Conservation (phyloP, 2,797 vertebrate species). For the Halcyon smyrnensis region DNA sequence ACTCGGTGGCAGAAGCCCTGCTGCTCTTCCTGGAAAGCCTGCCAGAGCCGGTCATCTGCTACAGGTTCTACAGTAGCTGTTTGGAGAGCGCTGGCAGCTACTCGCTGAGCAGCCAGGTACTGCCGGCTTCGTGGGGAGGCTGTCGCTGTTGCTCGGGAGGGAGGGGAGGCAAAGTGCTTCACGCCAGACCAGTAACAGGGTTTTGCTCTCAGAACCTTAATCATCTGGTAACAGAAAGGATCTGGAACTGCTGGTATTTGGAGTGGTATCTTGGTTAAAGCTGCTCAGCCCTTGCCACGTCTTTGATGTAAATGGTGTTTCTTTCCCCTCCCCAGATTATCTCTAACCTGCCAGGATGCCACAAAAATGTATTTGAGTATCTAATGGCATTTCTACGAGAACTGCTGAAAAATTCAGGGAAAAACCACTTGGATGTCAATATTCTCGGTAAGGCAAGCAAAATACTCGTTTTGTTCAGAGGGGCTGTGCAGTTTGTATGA, state of each 20-base stretch:
- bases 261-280: background rate
- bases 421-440: slow-evolving; percentile 90
- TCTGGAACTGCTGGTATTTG: background rate
- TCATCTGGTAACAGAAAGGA: background rate
- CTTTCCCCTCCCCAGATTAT: slow-evolving; percentile 81
- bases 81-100: slow-evolving; percentile 77
- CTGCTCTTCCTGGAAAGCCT: slow-evolving; percentile 95
- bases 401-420: slow-evolving; percentile 87
- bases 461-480: background rate
- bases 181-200: rapidly evolving
- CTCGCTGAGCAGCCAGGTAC: slow-evolving; percentile 87
- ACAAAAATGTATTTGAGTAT: slow-evolving; percentile 94
- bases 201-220: background rate
- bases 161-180: background rate
- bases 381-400: slow-evolving; percentile 92
- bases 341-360: slow-evolving; percentile 86
- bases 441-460: slow-evolving; percentile 86
- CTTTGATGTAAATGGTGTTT: background rate
- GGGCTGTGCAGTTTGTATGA: background rate
- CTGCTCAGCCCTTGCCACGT: background rate
- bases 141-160: background rate
- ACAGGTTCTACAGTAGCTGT: slow-evolving; percentile 82
- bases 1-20: slow-evolving; percentile 94
- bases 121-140: background rate
- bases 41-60: slow-evolving; percentile 93